Percentiles rank a stretch among this genome's conserved stretches.
Evolutionary conservation across 2,888 invertebrate species (phyloP).

Genomic region (Andrena flavipes): DNA sequence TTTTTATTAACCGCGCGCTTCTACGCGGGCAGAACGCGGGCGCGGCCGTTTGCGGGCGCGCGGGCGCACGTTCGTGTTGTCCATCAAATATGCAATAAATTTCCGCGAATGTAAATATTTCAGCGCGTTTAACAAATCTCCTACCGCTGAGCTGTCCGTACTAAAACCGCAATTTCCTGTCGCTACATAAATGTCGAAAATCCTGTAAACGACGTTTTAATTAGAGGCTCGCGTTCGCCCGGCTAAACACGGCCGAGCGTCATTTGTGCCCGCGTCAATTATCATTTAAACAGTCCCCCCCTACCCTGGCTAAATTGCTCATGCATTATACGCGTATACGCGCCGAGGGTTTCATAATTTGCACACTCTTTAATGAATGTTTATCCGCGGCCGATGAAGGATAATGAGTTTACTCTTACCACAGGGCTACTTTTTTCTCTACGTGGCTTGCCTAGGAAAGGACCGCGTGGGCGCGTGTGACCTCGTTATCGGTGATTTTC

Average conservation of each 20-base stretch:
- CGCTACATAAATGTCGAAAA: slow-evolving; percentile 71
- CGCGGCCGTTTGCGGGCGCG: background rate
- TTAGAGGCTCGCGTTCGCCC: slow-evolving; percentile 65
- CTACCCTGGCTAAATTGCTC: slow-evolving; percentile 53
- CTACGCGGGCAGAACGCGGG: slow-evolving; percentile 25
- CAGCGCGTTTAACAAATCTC: slow-evolving; percentile 64
- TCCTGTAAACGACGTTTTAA: slow-evolving; percentile 73
- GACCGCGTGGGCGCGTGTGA: background rate
- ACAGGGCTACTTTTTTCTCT: slow-evolving; percentile 7
- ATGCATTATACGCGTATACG: slow-evolving; percentile 39
- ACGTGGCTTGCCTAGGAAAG: no score
- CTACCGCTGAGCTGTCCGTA: slow-evolving; percentile 46
- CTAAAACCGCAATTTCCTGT: slow-evolving; percentile 69
- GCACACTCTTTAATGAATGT: slow-evolving; percentile 63
- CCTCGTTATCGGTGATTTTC: slow-evolving; percentile 24
- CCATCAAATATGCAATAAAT: slow-evolving; percentile 66
- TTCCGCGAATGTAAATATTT: slow-evolving; percentile 70
- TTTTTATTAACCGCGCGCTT: slow-evolving; percentile 55
- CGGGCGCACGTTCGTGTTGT: background rate
- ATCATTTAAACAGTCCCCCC: slow-evolving; percentile 69
- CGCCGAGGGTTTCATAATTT: slow-evolving; percentile 53
- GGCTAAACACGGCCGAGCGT: slow-evolving; percentile 62
- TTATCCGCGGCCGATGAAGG: slow-evolving; percentile 48
- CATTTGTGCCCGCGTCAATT: slow-evolving; percentile 72
- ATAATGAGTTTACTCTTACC: slow-evolving; percentile 62